Conservation (phyloP, 2,888 invertebrate species). For the Chrysotoxum bicinctum region DNA sequence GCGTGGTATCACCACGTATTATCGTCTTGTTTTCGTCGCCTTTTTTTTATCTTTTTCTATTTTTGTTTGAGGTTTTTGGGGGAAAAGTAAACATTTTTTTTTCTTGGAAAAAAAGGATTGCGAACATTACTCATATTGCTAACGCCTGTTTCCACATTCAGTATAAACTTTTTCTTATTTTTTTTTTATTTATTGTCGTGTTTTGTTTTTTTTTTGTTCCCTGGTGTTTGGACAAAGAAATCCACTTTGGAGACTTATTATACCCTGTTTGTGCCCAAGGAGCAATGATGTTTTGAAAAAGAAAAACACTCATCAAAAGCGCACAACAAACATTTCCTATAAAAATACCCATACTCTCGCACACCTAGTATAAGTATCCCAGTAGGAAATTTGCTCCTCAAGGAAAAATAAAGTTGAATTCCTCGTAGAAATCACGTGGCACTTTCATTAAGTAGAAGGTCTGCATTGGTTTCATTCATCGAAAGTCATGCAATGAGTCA, state of each 20-base stretch:
- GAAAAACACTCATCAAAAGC: conserved; percentile 14
- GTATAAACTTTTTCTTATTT: conserved; percentile 23
- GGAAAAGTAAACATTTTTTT: conserved; percentile 58
- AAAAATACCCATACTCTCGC: not conserved
- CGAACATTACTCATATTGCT: conserved; percentile 60
- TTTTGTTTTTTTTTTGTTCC: not conserved
- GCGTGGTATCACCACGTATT: conserved; percentile 1
- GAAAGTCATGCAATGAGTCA: too few species aligned
- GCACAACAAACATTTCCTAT: conserved; percentile 6
- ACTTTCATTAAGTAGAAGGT: too few species aligned
- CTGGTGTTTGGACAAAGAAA: conserved; percentile 49
- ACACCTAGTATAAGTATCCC: not conserved
- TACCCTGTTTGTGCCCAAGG: not conserved
- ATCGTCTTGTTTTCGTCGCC: conserved; percentile 20
- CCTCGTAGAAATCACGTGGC: too few species aligned
- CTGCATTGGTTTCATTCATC: too few species aligned
- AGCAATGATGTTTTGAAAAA: conserved; percentile 11
- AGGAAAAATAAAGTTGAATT: too few species aligned
- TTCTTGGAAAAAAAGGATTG: conserved; percentile 55
- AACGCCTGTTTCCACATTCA: conserved; percentile 49
- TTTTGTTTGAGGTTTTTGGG: conserved; percentile 36
- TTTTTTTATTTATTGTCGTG: not conserved
- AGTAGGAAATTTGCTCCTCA: too few species aligned
- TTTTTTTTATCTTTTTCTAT: conserved; percentile 1
- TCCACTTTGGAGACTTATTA: conserved; percentile 33